Evolutionary conservation across 2,797 vertebrate genomes (phyloP).

Genomic region (Apodemus agrarius): DNA sequence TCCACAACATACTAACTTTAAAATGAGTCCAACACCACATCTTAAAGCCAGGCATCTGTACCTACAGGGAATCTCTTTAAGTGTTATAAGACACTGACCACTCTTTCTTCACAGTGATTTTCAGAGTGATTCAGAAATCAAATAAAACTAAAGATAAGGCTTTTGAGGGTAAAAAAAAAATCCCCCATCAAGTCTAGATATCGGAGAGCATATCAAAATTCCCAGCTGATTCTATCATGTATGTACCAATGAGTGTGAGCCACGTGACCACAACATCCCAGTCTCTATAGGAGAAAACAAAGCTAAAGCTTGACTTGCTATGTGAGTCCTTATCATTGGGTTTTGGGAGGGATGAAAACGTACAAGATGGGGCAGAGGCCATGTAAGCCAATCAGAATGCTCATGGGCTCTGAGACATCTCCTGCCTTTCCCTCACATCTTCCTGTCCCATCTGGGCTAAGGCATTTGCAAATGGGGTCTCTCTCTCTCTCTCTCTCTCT

Average conservation of each 20-base stretch:
- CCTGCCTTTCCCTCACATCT: not conserved
- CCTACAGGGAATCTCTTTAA: not conserved
- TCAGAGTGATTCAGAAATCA: constrained; percentile 30
- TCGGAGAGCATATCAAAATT: not conserved
- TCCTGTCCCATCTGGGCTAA: not conserved
- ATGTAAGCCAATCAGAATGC: not conserved
- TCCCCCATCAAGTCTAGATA: not conserved
- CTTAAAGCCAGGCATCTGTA: not conserved
- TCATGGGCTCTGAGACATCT: not conserved
- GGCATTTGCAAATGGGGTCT: not conserved
- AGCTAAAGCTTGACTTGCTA: not conserved
- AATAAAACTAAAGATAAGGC: constrained; percentile 49
- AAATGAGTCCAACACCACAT: constrained; percentile 9
- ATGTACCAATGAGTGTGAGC: not conserved
- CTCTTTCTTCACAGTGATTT: not conserved
- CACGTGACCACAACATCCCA: not conserved
- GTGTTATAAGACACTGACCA: not conserved
- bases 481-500: too few relatives aligned
- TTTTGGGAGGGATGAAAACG: not conserved
- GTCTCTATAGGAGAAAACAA: not conserved
- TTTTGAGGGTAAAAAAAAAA: not conserved
- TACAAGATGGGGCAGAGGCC: not conserved
- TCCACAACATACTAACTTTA: not conserved
- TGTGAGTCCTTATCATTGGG: not conserved
- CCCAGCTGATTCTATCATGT: not conserved